A percentile compares a stretch with the other conserved stretches of the same genome.
These are phyloP conservation scores for Synergus gifuensis DNA, from an alignment of 2,888 invertebrate species.

Conservation along the genomic window DNA sequence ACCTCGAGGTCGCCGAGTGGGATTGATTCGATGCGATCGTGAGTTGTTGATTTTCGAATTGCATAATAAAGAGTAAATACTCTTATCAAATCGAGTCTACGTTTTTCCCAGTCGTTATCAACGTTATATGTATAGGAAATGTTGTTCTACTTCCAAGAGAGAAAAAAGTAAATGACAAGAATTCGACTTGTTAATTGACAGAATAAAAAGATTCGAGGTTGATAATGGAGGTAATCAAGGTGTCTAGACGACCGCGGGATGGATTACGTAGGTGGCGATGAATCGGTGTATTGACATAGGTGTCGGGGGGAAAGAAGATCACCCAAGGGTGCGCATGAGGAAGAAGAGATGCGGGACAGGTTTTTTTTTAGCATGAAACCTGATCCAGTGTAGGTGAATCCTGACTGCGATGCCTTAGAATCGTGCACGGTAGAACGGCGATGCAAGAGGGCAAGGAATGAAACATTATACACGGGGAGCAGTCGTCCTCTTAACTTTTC, in stretches of 20 bases:
- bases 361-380: conserved; percentile 19
- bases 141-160: not conserved
- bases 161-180: not conserved
- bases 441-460: not conserved
- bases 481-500: not conserved
- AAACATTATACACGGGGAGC: not conserved
- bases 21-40: conserved; percentile 20
- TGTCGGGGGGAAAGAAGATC: conserved; percentile 25
- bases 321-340: conserved; percentile 20
- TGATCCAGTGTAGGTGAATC: conserved; percentile 39
- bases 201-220: too few relatives aligned
- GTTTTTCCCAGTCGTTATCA: not conserved
- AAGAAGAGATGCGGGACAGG: conserved; percentile 25
- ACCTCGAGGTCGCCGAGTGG: conserved; percentile 29
- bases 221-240: not conserved
- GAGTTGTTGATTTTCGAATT: conserved; percentile 5
- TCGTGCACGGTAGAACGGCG: conserved; percentile 4
- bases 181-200: not conserved
- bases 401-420: conserved; percentile 35
- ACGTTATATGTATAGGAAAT: not conserved
- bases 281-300: conserved; percentile 12
- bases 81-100: not conserved
- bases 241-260: conserved; percentile 19
- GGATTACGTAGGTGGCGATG: conserved; percentile 8
- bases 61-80: conserved; percentile 16